Conservation (phyloP, 1,140 invertebrate species). For the Lithobius niger region DNA sequence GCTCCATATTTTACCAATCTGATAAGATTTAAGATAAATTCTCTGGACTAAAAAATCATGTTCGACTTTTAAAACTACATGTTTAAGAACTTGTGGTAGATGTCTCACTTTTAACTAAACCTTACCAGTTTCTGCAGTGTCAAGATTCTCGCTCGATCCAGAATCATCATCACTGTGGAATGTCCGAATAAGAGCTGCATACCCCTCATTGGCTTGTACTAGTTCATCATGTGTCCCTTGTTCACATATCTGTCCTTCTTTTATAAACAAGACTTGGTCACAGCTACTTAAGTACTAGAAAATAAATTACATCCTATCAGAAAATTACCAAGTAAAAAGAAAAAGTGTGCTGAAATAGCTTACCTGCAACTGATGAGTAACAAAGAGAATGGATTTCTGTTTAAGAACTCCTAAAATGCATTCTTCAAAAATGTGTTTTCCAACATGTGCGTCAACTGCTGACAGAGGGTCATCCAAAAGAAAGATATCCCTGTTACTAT, state of each 20-base stretch:
- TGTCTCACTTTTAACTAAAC: too few species aligned
- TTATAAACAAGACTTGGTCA: slow-evolving; percentile 38
- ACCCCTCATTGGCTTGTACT: slow-evolving; percentile 29
- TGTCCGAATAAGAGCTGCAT: slow-evolving; percentile 33
- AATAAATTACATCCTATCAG: slow-evolving; percentile 3
- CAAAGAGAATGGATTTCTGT: slow-evolving; percentile 31
- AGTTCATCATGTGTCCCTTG: slow-evolving; percentile 34
- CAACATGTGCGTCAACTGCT: slow-evolving; percentile 38
- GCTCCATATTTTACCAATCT: too few species aligned
- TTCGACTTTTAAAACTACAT: too few species aligned
- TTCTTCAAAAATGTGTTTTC: slow-evolving; percentile 32
- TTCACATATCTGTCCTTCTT: slow-evolving; percentile 34
- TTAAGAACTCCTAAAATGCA: slow-evolving; percentile 22
- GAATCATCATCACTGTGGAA: slow-evolving; percentile 22
- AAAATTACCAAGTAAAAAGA: background rate
- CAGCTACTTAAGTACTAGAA: slow-evolving; percentile 35
- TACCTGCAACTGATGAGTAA: slow-evolving; percentile 36
- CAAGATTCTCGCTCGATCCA: too few species aligned
- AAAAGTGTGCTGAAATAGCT: background rate
- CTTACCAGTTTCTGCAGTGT: too few species aligned
- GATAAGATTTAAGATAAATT: too few species aligned
- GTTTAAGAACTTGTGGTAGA: too few species aligned
- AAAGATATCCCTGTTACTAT: slow-evolving; percentile 38
- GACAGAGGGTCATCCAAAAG: slow-evolving; percentile 40
- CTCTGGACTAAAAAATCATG: too few species aligned